Percentiles rank a stretch among this genome's conserved stretches.
Conservation (phyloP, 2,888 invertebrate genomes). For the Ceramica pisi region DNA sequence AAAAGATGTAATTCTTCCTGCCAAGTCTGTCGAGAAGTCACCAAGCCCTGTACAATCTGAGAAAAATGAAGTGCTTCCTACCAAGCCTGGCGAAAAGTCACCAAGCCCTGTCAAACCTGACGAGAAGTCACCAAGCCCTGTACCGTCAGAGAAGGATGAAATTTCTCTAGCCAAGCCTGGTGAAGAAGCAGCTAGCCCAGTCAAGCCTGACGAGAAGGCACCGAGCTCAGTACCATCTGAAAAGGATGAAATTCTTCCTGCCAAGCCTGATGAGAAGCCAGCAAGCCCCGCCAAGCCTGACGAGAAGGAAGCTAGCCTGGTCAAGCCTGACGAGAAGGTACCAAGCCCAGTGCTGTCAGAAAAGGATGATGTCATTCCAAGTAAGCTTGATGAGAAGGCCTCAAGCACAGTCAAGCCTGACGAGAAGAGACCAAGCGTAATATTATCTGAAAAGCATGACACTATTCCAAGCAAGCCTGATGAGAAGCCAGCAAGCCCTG, state of each 20-base stretch:
- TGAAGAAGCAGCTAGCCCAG: not conserved
- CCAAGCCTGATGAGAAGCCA: too few species aligned
- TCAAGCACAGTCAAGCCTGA: not conserved
- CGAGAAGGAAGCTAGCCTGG: too few species aligned
- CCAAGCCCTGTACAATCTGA: constrained; percentile 8
- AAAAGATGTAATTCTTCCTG: constrained; percentile 23
- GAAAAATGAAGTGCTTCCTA: too few species aligned
- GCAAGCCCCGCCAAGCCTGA: too few species aligned
- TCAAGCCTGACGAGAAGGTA: too few species aligned
- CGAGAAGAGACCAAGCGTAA: not conserved
- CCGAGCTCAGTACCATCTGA: not conserved
- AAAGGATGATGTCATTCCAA: not conserved
- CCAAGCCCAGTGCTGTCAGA: too few species aligned
- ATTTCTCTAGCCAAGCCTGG: constrained; percentile 4
- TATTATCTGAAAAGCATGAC: not conserved
- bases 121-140: not conserved
- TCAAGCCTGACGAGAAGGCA: not conserved
- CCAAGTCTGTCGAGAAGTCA: too few species aligned
- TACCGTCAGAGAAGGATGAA: not conserved
- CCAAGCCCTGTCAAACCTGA: too few species aligned
- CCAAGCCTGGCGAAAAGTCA: not conserved
- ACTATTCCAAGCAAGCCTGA: not conserved
- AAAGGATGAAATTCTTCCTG: too few species aligned
- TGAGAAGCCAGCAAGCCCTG: too few species aligned
- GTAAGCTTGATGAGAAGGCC: not conserved